These are phyloP conservation scores for Hemibagrus wyckioides DNA, from an alignment of 2,113 vertebrate genomes.

Conservation along the genomic window DNA sequence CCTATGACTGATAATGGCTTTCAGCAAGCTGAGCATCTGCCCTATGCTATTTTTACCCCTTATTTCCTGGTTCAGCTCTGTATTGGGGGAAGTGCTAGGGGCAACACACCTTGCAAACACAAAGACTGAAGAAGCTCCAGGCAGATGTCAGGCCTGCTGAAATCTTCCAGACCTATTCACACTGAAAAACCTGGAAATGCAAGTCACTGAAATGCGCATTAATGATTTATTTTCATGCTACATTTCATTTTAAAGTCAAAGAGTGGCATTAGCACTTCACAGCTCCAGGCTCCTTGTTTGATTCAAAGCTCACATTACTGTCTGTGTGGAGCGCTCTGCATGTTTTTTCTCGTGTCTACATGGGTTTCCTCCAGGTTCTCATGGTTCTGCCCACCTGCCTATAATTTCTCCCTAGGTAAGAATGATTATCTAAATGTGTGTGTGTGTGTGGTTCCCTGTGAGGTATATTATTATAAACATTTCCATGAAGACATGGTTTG, in stretches of 20 bases:
- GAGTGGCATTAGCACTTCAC: not conserved
- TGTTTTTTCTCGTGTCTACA: not conserved
- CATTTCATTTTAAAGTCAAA: not conserved
- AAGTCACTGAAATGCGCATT: not conserved
- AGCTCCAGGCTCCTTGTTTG: not conserved
- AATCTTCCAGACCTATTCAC: not conserved
- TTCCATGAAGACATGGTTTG: too few species aligned
- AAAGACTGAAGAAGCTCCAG: conserved; percentile 4
- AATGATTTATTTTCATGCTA: not conserved
- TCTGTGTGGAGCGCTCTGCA: not conserved
- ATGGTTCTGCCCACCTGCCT: not conserved
- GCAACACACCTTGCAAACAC: conserved; percentile 31
- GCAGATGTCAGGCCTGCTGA: not conserved
- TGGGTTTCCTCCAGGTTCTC: not conserved
- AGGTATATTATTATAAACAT: not conserved
- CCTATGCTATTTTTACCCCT: conserved; percentile 52
- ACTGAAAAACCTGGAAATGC: not conserved
- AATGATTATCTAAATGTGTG: not conserved
- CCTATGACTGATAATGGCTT: conserved; percentile 57
- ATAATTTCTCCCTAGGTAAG: not conserved
- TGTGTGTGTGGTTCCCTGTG: not conserved
- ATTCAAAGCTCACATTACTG: not conserved
- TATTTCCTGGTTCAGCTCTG: conserved; percentile 42
- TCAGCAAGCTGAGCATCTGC: conserved; percentile 53
- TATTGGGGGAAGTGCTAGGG: conserved; percentile 38